A percentile compares a stretch with the other conserved stretches of the same genome.
Conservation (phyloP, 1,140 invertebrate species). For the Schlechtendalia chinensis region DNA sequence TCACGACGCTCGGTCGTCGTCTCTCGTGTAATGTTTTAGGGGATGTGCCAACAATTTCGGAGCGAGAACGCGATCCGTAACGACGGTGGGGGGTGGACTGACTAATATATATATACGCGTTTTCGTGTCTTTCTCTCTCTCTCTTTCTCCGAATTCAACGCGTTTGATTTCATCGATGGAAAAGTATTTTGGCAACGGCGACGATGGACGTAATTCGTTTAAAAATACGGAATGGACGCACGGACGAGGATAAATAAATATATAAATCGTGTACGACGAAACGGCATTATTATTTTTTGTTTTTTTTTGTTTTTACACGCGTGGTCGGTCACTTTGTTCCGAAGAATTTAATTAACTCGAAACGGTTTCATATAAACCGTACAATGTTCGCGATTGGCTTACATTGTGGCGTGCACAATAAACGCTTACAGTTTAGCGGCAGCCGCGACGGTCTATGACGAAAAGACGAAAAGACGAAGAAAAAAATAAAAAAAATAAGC, state of each 20-base stretch:
- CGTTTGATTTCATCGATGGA: conserved; percentile 17
- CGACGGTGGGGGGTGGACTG: no score
- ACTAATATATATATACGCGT: no score
- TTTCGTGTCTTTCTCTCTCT: no score
- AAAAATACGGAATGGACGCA: no score
- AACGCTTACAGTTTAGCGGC: no score
- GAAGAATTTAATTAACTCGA: conserved; percentile 20
- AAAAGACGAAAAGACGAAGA: neutral
- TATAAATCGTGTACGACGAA: neutral
- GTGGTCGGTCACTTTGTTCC: conserved; percentile 1
- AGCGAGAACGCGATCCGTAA: no score
- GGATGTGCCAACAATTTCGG: neutral
- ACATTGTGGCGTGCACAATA: no score
- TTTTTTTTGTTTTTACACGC: neutral
- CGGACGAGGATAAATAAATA: no score
- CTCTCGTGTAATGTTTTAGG: neutral
- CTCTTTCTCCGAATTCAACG: neutral
- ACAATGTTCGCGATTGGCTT: no score
- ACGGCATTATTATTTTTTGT: no score
- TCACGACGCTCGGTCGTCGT: no score
- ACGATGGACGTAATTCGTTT: conserved; percentile 1
- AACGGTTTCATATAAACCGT: neutral
- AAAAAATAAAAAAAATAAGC: no score
- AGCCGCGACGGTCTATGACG: conserved; percentile 1
- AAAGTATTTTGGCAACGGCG: conserved; percentile 23